phyloP scores from a whole-genome alignment of 1,140 invertebrate species.

The Odontomachus brunneus region DNA sequence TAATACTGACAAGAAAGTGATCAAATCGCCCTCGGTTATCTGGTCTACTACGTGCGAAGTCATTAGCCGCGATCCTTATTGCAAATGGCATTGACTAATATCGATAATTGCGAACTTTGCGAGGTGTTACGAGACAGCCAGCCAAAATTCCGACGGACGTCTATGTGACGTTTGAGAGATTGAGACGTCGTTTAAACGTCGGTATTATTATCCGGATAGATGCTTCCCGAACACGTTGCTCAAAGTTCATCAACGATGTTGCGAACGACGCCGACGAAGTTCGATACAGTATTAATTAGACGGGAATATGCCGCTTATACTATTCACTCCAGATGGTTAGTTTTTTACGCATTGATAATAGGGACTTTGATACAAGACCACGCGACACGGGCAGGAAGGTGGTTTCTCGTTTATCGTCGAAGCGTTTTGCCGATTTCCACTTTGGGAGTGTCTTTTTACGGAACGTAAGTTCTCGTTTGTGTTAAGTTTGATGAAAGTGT shows the following conservation, averaged over 20 bases:
- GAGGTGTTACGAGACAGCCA: no score
- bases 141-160: no score
- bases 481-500: conserved; percentile 24
- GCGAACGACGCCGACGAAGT: conserved; percentile 3
- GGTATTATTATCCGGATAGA: no score
- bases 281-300: conserved; percentile 50
- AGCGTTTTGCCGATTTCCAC: background rate
- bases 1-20: no score
- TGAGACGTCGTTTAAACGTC: no score
- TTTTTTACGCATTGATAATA: conserved; percentile 29
- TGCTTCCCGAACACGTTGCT: no score
- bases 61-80: no score
- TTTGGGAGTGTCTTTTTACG: background rate
- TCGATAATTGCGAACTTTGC: no score
- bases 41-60: no score
- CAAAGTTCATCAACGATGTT: background rate
- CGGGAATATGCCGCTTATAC: background rate
- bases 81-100: no score
- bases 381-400: background rate
- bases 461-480: background rate
- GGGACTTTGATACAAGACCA: conserved; percentile 20
- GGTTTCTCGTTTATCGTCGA: background rate
- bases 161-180: no score
- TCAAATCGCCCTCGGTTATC: no score
- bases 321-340: conserved; percentile 21